These are phyloP conservation scores for Siphlonurus alternatus DNA, from an alignment of 2,888 invertebrate genomes.

Conservation along the genomic window DNA sequence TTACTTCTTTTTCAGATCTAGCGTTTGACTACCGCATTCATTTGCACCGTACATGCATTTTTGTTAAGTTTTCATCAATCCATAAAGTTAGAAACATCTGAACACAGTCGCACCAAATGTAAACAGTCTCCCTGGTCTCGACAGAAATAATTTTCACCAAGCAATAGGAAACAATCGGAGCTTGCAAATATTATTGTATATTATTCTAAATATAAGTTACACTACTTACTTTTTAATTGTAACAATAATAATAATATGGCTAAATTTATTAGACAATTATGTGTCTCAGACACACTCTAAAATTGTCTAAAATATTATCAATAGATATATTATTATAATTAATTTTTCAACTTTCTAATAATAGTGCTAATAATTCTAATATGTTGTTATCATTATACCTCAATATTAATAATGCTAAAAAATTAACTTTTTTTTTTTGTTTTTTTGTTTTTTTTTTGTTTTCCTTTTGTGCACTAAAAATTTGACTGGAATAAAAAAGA, in stretches of 20 bases:
- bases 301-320: not conserved
- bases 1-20: too few relatives aligned
- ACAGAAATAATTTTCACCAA: not conserved
- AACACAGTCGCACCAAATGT: too few relatives aligned
- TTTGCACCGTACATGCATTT: too few relatives aligned
- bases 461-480: not conserved
- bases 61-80: too few relatives aligned
- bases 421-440: not conserved
- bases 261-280: not conserved
- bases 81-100: too few relatives aligned
- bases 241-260: not conserved
- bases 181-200: not conserved
- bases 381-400: not conserved
- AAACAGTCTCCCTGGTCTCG: not conserved
- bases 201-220: not conserved
- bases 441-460: not conserved
- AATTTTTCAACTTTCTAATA: not conserved
- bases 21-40: too few relatives aligned
- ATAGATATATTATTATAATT: not conserved
- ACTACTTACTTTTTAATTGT: not conserved
- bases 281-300: not conserved
- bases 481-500: not conserved
- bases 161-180: not conserved
- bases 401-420: not conserved
- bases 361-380: not conserved